Conservation (phyloP, 2,113 vertebrate genomes). For the Percina caprodes region DNA sequence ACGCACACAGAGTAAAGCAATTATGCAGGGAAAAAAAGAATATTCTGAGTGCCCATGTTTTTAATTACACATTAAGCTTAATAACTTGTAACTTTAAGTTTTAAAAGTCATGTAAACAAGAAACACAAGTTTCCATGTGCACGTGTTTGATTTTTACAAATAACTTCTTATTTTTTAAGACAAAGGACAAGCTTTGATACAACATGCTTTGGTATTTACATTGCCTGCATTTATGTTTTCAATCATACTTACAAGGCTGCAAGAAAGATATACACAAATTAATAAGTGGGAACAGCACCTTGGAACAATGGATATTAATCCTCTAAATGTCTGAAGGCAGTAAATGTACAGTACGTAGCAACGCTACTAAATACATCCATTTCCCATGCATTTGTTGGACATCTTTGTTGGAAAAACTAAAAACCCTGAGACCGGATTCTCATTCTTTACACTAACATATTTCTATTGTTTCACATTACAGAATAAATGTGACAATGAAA, state of each 20-base stretch:
- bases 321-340: constrained; percentile 3
- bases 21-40: not conserved
- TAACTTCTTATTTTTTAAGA: not conserved
- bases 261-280: not conserved
- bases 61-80: not conserved
- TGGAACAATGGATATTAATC: constrained; percentile 14
- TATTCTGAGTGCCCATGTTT: constrained; percentile 7
- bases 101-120: not conserved
- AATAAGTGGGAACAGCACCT: constrained; percentile 3
- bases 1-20: not conserved
- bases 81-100: not conserved
- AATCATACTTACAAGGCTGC: not conserved
- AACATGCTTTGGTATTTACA: constrained; percentile 1
- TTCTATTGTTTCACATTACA: constrained; percentile 9
- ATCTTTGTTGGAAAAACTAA: constrained; percentile 15
- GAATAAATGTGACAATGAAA: not conserved
- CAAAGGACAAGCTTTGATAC: not conserved
- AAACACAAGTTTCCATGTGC: not conserved
- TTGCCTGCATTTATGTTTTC: constrained; percentile 17
- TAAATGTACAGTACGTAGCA: constrained; percentile 3
- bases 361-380: constrained; percentile 10
- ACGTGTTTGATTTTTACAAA: not conserved
- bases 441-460: not conserved
- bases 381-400: constrained; percentile 4
- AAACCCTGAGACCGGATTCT: not conserved